phyloP scores from a whole-genome alignment of 2,113 vertebrate genomes.

The Symphodus melops region DNA sequence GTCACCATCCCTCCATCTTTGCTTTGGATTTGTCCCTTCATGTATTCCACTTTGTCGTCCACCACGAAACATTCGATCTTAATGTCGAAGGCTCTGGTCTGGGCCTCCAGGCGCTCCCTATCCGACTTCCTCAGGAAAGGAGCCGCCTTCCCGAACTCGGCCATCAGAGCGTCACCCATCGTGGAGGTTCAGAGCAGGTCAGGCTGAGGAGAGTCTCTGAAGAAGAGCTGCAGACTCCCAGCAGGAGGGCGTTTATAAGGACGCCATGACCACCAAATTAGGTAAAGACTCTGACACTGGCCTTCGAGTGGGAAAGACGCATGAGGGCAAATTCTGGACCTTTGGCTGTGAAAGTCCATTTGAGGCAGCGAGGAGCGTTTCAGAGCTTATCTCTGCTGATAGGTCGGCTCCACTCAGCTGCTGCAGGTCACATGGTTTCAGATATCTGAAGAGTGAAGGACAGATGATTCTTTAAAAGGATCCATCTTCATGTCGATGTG shows the following conservation, averaged over 20 bases:
- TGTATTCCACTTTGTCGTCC: constrained; percentile 83
- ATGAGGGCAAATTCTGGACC: constrained; percentile 64
- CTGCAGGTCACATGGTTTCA: no score
- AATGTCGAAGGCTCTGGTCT: constrained; percentile 87
- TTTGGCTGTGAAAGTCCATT: constrained; percentile 70
- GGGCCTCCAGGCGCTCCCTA: constrained; percentile 86
- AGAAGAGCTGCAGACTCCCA: constrained; percentile 25
- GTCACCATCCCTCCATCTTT: constrained; percentile 82
- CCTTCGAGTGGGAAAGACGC: not conserved
- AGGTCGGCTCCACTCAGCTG: constrained; percentile 4
- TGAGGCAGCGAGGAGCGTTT: constrained; percentile 57
- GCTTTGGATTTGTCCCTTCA: constrained; percentile 83
- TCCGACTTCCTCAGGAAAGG: constrained; percentile 87
- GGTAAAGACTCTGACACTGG: constrained; percentile 57
- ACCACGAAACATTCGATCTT: constrained; percentile 86
- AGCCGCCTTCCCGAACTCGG: constrained; percentile 85
- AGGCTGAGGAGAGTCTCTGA: constrained; percentile 12
- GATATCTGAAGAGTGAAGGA: no score
- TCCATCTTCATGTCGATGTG: no score
- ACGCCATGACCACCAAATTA: constrained; percentile 61
- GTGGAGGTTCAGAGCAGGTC: constrained; percentile 3
- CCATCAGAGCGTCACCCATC: constrained; percentile 85
- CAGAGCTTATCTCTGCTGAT: constrained; percentile 58
- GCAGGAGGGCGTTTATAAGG: constrained; percentile 57
- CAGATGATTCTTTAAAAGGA: no score